A percentile compares a stretch with the other conserved stretches of the same genome.
These are phyloP conservation scores for Rhinella marina DNA, from an alignment of 2,797 vertebrate genomes.

Conservation along the genomic window DNA sequence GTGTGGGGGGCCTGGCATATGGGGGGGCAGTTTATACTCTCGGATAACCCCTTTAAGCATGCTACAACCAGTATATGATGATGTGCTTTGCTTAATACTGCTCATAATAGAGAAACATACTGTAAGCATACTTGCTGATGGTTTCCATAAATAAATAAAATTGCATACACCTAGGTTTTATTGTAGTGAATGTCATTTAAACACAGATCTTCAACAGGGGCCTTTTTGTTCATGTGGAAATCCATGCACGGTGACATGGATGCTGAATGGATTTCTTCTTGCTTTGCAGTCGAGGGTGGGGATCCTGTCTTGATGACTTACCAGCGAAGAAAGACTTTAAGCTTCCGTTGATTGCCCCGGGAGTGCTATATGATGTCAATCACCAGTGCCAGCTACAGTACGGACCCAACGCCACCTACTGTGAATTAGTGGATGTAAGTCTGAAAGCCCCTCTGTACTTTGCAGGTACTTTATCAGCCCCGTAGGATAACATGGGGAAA, in stretches of 20 bases:
- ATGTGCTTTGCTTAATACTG: too few relatives aligned
- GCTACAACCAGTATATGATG: too few relatives aligned
- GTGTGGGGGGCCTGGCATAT: too few relatives aligned
- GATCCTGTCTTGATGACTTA: constrained; percentile 93
- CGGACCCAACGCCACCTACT: constrained; percentile 92
- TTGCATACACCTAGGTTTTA: background rate
- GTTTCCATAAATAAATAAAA: background rate
- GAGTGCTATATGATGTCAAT: constrained; percentile 90
- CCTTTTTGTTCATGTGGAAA: background rate
- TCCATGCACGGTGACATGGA: background rate
- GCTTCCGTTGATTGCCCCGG: constrained; percentile 87
- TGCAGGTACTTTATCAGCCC: background rate
- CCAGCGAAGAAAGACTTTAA: constrained; percentile 90
- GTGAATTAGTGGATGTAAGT: constrained; percentile 92
- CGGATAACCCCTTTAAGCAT: too few relatives aligned
- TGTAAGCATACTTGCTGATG: background rate
- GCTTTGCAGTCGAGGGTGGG: constrained; percentile 88
- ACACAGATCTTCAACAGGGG: too few relatives aligned
- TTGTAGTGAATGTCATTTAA: too few relatives aligned
- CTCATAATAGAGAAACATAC: too few relatives aligned
- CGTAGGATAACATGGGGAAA: too few relatives aligned
- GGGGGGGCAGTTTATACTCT: too few relatives aligned
- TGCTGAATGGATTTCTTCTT: constrained; percentile 22
- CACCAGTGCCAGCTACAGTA: constrained; percentile 98
- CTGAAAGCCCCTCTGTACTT: background rate